phyloP scores from a whole-genome alignment of 2,113 vertebrate species.

The Ciconia stormi region DNA sequence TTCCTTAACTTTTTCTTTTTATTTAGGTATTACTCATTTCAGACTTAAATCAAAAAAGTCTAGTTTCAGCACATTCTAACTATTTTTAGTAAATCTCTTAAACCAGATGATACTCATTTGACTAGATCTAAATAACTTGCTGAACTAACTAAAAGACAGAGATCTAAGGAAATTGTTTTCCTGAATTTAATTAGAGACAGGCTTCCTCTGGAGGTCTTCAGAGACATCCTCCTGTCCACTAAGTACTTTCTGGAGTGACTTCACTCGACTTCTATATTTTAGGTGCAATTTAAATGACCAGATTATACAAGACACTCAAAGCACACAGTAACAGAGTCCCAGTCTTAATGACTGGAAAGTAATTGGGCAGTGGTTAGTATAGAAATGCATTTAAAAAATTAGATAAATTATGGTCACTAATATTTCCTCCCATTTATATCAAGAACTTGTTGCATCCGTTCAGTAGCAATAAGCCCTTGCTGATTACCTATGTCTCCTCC shows the following conservation, averaged over 20 bases:
- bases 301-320: not conserved
- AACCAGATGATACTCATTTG: not conserved
- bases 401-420: not conserved
- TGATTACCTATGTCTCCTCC: not conserved
- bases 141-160: not conserved
- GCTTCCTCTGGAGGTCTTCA: not conserved
- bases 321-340: not conserved
- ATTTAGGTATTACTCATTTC: not conserved
- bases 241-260: not conserved
- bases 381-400: not conserved
- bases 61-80: not conserved
- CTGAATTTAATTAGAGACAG: not conserved
- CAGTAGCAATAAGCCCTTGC: not conserved
- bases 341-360: not conserved
- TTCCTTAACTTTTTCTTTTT: not conserved
- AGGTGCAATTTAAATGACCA: not conserved
- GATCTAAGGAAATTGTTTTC: not conserved
- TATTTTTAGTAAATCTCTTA: not conserved
- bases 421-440: not conserved
- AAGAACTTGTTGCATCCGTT: not conserved
- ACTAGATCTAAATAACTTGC: not conserved
- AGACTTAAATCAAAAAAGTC: not conserved
- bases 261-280: not conserved
- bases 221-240: not conserved
- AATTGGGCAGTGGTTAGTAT: not conserved